Conservation (phyloP, 2,888 invertebrate genomes). For the Eupsilia transversa region DNA sequence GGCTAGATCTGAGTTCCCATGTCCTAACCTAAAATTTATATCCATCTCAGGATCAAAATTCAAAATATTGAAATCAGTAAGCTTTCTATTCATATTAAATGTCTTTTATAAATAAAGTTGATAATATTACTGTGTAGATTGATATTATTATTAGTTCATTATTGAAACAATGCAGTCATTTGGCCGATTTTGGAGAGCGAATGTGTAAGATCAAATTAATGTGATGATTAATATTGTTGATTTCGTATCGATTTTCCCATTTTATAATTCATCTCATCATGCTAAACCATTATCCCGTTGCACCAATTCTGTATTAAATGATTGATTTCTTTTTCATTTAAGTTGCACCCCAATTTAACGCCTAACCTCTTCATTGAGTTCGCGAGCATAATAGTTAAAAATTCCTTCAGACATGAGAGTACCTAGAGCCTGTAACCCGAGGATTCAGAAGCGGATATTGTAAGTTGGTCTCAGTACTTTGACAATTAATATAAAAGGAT, state of each 20-base stretch:
- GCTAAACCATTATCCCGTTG: conserved; percentile 38
- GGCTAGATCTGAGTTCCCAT: not conserved
- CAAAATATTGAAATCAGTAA: not conserved
- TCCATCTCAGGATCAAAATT: not conserved
- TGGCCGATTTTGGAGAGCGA: conserved; percentile 82
- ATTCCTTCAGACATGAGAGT: conserved; percentile 73
- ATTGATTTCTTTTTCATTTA: conserved; percentile 37
- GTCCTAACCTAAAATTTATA: not conserved
- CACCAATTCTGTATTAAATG: conserved; percentile 37
- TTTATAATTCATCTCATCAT: conserved; percentile 40
- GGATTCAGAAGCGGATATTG: conserved; percentile 76
- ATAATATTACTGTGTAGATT: not conserved
- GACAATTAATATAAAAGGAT: not conserved
- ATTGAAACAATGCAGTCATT: conserved; percentile 67
- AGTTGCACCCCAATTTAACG: conserved; percentile 39
- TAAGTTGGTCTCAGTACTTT: conserved; percentile 71
- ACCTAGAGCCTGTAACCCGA: conserved; percentile 76
- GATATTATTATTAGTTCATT: not conserved
- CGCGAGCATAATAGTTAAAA: conserved; percentile 13
- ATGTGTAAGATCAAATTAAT: conserved; percentile 81
- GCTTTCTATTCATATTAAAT: not conserved
- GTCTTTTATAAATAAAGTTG: conserved; percentile 5
- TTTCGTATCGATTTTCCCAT: conserved; percentile 19
- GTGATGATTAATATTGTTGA: not conserved
- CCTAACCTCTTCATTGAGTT: conserved; percentile 40